phyloP scores from a whole-genome alignment of 2,113 vertebrate genomes.

The Engraulis encrasicolus region DNA sequence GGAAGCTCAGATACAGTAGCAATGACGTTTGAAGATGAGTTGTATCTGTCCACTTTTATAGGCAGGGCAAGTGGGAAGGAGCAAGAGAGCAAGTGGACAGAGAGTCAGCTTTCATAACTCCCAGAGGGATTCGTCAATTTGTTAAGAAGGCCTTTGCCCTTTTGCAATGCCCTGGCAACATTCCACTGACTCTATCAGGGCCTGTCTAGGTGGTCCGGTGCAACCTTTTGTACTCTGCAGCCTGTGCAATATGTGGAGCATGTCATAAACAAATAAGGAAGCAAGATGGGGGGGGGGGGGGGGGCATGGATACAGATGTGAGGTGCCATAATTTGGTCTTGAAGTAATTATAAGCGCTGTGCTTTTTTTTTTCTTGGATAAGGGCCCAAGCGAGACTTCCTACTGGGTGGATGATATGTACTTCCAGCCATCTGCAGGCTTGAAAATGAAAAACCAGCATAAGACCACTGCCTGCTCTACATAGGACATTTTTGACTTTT shows the following conservation, averaged over 20 bases:
- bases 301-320: not conserved
- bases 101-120: not conserved
- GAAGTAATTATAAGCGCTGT: not conserved
- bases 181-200: not conserved
- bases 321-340: not conserved
- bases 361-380: not conserved
- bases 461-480: not conserved
- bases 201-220: slow-evolving; percentile 6
- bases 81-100: not conserved
- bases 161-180: not conserved
- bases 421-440: not conserved
- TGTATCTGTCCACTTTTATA: too few relatives aligned
- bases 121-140: not conserved
- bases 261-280: slow-evolving; percentile 1
- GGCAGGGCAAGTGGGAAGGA: too few relatives aligned
- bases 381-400: not conserved
- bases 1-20: too few relatives aligned
- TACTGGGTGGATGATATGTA: not conserved
- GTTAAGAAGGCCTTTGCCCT: not conserved
- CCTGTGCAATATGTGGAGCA: not conserved
- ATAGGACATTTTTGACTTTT: slow-evolving; percentile 1
- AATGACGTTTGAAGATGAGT: too few relatives aligned
- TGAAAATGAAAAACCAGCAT: not conserved
- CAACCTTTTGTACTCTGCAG: not conserved
- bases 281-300: not conserved